Conservation (phyloP, 1,140 invertebrate species). For the Aphidius ervi region DNA sequence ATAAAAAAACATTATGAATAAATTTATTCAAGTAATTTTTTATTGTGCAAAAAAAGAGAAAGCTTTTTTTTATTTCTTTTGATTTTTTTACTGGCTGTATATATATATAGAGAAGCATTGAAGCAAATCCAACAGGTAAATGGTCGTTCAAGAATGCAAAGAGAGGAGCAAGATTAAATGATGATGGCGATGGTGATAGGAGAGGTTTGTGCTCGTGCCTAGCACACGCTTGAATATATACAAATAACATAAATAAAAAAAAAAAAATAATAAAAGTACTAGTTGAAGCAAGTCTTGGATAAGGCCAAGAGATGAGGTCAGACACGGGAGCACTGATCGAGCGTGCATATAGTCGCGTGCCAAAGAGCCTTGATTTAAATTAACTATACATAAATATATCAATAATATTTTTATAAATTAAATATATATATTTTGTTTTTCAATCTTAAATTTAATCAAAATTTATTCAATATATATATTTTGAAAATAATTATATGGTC, state of each 20-base stretch:
- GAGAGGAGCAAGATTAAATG: not conserved
- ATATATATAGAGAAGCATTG: too few relatives aligned
- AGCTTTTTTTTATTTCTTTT: not conserved
- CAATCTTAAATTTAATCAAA: too few relatives aligned
- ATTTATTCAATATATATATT: too few relatives aligned
- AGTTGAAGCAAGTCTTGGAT: not conserved
- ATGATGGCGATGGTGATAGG: not conserved
- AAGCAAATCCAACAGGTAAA: too few relatives aligned
- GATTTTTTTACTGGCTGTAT: not conserved
- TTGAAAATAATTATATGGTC: too few relatives aligned
- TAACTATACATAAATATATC: too few relatives aligned
- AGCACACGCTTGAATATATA: conserved; percentile 27
- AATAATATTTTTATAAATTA: too few relatives aligned
- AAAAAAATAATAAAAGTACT: too few relatives aligned
- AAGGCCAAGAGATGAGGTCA: not conserved
- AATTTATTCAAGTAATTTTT: not conserved
- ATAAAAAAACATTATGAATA: not conserved
- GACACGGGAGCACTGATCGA: conserved; percentile 1
- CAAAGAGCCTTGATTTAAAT: too few relatives aligned
- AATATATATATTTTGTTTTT: too few relatives aligned
- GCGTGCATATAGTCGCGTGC: conserved; percentile 19
- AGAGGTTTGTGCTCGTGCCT: conserved; percentile 23
- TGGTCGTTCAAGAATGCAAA: conserved; percentile 6
- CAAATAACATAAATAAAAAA: conserved; percentile 22
- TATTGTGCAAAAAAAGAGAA: not conserved